Evolutionary conservation across 2,113 vertebrate genomes (phyloP), one percentile per base, ranked within the genome.

Genomic region (Onychorhynchus coronatus): DNA sequence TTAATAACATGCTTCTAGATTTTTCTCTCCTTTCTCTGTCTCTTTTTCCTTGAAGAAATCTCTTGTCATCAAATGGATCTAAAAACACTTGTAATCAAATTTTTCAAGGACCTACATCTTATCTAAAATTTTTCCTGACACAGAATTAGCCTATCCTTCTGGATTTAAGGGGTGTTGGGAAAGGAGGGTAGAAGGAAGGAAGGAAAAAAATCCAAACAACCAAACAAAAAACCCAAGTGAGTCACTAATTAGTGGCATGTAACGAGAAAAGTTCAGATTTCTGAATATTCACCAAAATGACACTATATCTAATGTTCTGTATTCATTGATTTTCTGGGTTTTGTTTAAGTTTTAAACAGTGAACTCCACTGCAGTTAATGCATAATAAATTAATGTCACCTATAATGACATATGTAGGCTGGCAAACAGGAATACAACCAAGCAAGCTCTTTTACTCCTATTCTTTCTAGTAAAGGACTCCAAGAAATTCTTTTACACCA

Each of bases 321-420:
- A 20, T 47, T 10, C 8, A 68, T 41, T 93, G 56, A 33, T 93
- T 93, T 92, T 89, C n/a, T 65, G 47, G 14, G 1, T 7, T 91
- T 78, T 90, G 28, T 14, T 91, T 85, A 72, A 61, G 33, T 58
- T 94, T 95, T 88, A 71, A 89, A 68, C 35, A 76, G 47, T 67
- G 42, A 95, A 93, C 55, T 78, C 41, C 31, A 41, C 39, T 68
- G 55, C 50, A 91, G 67, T 14, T 82, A 76, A 66, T 95, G 83
- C n/a, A 50, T 70, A 93, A 94, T 90, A 83, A 93, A 97, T 96
- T 93, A 95, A 39, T 85, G 82, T 91, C 84, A 80, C 41, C 73
- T 88, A 3, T 89, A 91, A 93, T 80, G 67, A 83, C 39, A 72
- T 77, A 91, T 41, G 49, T 67, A 91, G 39, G 33, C 63, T 95